Conservation (phyloP, 23 tunicate genomes). For the Botrylloides violaceus region DNA sequence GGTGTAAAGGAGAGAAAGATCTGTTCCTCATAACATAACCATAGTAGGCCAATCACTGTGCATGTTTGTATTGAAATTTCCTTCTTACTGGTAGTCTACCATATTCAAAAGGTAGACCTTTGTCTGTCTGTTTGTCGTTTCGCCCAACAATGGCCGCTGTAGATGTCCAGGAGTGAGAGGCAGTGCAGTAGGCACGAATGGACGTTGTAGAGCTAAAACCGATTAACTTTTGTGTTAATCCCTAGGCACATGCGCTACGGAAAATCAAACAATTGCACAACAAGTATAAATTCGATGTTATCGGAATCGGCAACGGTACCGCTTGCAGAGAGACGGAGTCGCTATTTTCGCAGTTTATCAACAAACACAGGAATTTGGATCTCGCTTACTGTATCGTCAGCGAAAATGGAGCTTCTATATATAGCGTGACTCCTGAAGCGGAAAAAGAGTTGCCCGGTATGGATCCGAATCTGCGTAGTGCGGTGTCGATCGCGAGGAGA, state of each 20-base stretch:
- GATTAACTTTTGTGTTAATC: too few relatives aligned
- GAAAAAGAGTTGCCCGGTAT: slow-evolving; percentile 59
- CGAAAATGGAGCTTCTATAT: slow-evolving; percentile 86
- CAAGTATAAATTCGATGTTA: slow-evolving; percentile 50
- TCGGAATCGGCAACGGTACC: slow-evolving; percentile 89
- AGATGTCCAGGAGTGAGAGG: too few relatives aligned
- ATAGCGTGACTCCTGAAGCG: slow-evolving; percentile 77
- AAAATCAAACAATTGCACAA: slow-evolving; percentile 28
- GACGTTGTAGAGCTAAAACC: too few relatives aligned
- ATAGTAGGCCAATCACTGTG: too few relatives aligned
- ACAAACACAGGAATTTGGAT: slow-evolving; percentile 10
- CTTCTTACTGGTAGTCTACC: too few relatives aligned
- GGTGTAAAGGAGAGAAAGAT: too few relatives aligned
- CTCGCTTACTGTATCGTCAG: slow-evolving; percentile 73
- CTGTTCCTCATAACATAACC: too few relatives aligned
- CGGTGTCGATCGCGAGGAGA: slow-evolving; percentile 86
- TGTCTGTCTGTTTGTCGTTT: too few relatives aligned
- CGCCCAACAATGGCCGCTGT: too few relatives aligned
- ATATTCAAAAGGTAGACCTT: too few relatives aligned
- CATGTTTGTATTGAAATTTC: too few relatives aligned
- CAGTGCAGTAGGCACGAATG: too few relatives aligned
- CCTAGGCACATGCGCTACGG: not conserved
- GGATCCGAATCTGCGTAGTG: slow-evolving; percentile 70
- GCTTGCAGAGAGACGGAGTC: slow-evolving; percentile 76
- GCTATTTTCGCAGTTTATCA: slow-evolving; percentile 48